Evolutionary conservation across 2,888 invertebrate species (phyloP).

Genomic region (Philonicus albiceps): DNA sequence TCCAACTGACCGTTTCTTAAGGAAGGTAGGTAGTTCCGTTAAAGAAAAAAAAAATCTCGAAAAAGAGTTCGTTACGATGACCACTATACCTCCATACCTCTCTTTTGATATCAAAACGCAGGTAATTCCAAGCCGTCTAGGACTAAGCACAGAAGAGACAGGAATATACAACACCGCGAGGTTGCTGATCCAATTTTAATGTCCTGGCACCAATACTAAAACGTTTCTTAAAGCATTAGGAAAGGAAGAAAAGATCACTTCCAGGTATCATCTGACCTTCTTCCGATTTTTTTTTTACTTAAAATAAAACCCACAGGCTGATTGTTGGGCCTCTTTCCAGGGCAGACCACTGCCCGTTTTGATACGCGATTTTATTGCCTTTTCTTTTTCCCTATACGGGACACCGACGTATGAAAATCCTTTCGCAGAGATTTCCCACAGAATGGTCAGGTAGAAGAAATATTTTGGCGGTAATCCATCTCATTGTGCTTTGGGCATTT

Average conservation of each 20-base stretch:
- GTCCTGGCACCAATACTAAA: not conserved
- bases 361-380: not conserved
- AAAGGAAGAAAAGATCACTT: slow-evolving; percentile 16
- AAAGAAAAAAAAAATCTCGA: slow-evolving; percentile 1
- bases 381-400: not conserved
- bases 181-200: slow-evolving; percentile 20
- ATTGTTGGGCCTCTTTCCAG: not conserved
- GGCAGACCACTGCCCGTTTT: not conserved
- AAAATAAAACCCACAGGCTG: not conserved
- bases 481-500: not conserved
- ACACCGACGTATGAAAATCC: not conserved
- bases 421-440: slow-evolving; percentile 19
- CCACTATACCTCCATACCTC: not conserved
- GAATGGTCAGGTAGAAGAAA: slow-evolving; percentile 26
- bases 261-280: slow-evolving; percentile 26
- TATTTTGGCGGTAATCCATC: slow-evolving; percentile 1
- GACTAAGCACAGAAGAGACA: not conserved
- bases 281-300: slow-evolving; percentile 26
- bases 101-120: not conserved
- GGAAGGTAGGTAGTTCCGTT: not conserved
- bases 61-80: slow-evolving; percentile 36
- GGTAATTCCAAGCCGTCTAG: not conserved
- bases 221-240: not conserved
- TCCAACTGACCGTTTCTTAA: slow-evolving; percentile 15
- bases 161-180: not conserved